Evolutionary conservation across 2,888 invertebrate species (phyloP), one percentile per base, ranked within the genome.

Genomic region (Parascotia fuliginaria): DNA sequence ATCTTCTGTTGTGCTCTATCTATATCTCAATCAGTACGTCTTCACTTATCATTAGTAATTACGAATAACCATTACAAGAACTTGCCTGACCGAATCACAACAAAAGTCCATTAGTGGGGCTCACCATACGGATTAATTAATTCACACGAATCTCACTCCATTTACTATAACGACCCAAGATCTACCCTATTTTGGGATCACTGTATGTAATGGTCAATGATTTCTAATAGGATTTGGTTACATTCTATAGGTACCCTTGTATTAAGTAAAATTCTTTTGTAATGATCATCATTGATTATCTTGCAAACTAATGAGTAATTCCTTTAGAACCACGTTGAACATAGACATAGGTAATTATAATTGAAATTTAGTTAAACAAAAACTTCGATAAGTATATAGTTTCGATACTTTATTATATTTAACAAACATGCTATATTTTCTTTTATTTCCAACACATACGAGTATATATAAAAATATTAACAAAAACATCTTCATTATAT

Each of bases 81-180:
- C 38, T 33, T 46, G 27, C 57, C 66, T 70, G 72, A 60, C 73
- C 65, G 60, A 71, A 70, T 77, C 82, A 82, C 82, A 81, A 82
- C 82, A 80, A 77, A 82, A 81, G 69, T 81, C 82, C 83, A 82
- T 83, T 83, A 82, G 68, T 48, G 60, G 31, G 54, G 48, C 51
- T 57, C 65, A 64, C 61, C 68, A 69, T 70, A 70, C 60, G 71
- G 77, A 79, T 80, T 82, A 81, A 83, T 83, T 83, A 81, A 81
- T 82, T 79, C 71, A 76, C 74, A 67, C 68, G 67, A 70, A 70
- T 71, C 70, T 52, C 61, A 58, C 65, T 63, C 56, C 64, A 65
- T 66, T 73, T 59, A 50, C 60, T 60, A 60, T 61, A 51, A 51
- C 42, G 50, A 51, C 51, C 50, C 45, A 60, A 65, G 52, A 64